phyloP scores from a whole-genome alignment of 2,113 vertebrate genomes.

The Petromus typicus region DNA sequence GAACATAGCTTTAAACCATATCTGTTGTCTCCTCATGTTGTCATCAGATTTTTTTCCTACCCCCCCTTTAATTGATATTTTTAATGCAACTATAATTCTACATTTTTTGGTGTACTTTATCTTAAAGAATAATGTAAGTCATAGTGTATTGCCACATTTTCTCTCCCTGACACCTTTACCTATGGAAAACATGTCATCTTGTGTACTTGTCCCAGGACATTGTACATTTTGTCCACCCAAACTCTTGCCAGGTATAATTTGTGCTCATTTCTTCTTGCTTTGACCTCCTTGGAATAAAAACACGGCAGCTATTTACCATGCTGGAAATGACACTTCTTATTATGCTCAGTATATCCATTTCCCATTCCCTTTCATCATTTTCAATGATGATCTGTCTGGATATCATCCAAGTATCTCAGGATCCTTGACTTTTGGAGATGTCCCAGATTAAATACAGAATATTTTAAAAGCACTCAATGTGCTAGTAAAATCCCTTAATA shows the following conservation, averaged over 20 bases:
- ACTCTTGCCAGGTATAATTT: slow-evolving; percentile 48
- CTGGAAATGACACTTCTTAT: slow-evolving; percentile 55
- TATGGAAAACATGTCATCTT: slow-evolving; percentile 22
- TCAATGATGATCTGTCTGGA: slow-evolving; percentile 45
- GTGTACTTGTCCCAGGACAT: not conserved
- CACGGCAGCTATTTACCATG: slow-evolving; percentile 38
- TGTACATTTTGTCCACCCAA: slow-evolving; percentile 24
- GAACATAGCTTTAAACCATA: slow-evolving; percentile 17
- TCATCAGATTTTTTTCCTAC: slow-evolving; percentile 42
- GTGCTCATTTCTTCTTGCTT: slow-evolving; percentile 61
- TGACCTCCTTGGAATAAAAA: slow-evolving; percentile 43
- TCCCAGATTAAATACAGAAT: slow-evolving; percentile 60
- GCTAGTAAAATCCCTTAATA: slow-evolving; percentile 39
- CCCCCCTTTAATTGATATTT: not conserved
- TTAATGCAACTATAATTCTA: slow-evolving; percentile 38
- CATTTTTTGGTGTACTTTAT: slow-evolving; percentile 40
- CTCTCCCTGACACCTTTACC: slow-evolving; percentile 23
- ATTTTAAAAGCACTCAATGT: slow-evolving; percentile 61
- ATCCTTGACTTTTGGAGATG: slow-evolving; percentile 68
- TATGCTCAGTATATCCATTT: slow-evolving; percentile 34
- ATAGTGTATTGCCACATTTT: slow-evolving; percentile 16
- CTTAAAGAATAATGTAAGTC: slow-evolving; percentile 26
- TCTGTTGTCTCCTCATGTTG: slow-evolving; percentile 53
- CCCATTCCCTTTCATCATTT: slow-evolving; percentile 58
- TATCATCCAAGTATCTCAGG: slow-evolving; percentile 47